These are phyloP conservation scores for Microcebus tavaratra DNA, from an alignment of 2,113 vertebrate genomes.

Conservation along the genomic window DNA sequence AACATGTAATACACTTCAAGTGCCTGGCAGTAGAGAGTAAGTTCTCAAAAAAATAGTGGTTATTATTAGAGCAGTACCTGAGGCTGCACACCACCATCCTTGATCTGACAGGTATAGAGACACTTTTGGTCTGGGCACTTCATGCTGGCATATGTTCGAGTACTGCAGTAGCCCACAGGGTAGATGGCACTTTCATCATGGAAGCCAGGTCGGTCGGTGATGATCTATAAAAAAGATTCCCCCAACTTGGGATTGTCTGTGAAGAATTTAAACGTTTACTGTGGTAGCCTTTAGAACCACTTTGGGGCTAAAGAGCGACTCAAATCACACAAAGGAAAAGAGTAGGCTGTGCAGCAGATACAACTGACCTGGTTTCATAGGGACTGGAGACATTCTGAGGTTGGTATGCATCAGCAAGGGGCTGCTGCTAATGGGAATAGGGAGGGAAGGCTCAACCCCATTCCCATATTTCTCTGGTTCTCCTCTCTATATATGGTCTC, in stretches of 20 bases:
- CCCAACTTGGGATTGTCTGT: not conserved
- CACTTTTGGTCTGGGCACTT: constrained; percentile 89
- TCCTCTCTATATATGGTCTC: constrained; percentile 70
- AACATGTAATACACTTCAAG: not conserved
- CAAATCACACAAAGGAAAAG: not conserved
- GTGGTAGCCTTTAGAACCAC: constrained; percentile 7
- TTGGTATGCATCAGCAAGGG: constrained; percentile 42
- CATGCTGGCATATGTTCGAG: constrained; percentile 90
- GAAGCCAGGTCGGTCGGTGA: constrained; percentile 91
- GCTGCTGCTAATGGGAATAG: constrained; percentile 50
- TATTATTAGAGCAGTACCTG: constrained; percentile 83
- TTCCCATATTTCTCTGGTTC: constrained; percentile 54
- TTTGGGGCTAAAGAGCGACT: constrained; percentile 38
- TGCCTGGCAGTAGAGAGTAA: not conserved
- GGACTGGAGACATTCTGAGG: constrained; percentile 35
- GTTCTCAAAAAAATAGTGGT: not conserved
- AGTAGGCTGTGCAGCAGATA: not conserved
- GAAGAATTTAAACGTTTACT: not conserved
- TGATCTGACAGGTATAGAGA: constrained; percentile 95
- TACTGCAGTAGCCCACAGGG: constrained; percentile 95
- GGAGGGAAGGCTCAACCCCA: constrained; percentile 60
- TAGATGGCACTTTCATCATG: constrained; percentile 92
- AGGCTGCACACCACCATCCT: constrained; percentile 89
- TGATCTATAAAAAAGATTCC: constrained; percentile 84
- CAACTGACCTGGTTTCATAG: constrained; percentile 55